phyloP scores from a whole-genome alignment of 2,797 vertebrate genomes.

The Urosaurus nigricauda region DNA sequence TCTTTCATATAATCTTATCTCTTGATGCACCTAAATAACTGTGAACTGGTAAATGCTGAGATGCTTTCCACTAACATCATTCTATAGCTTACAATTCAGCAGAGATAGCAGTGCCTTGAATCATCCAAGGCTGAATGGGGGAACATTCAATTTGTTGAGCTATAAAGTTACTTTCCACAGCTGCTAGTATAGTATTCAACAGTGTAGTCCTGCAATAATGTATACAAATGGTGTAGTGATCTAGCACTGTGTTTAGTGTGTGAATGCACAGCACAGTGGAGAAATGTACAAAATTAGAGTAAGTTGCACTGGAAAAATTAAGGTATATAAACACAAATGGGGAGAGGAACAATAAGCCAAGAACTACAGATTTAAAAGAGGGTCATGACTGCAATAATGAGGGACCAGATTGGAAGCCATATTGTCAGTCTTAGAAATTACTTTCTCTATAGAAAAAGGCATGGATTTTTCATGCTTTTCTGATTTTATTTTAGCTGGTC shows the following conservation, averaged over 20 bases:
- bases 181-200: constrained; percentile 7
- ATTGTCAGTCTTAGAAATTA: constrained; percentile 11
- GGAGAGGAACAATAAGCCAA: neutral
- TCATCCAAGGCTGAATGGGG: neutral
- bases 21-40: constrained; percentile 35
- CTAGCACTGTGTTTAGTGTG: neutral
- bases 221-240: constrained; percentile 9
- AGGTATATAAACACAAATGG: neutral
- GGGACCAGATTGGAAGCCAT: neutral
- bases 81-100: constrained; percentile 16
- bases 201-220: neutral
- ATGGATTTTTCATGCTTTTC: constrained; percentile 18
- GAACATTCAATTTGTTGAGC: neutral
- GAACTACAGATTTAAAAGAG: constrained; percentile 2
- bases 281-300: neutral
- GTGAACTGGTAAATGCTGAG: constrained; percentile 36
- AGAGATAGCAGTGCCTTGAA: constrained; percentile 19
- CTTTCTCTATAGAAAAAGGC: neutral
- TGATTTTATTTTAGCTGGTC: constrained; percentile 19
- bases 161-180: constrained; percentile 3
- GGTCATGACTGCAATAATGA: neutral
- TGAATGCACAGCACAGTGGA: neutral
- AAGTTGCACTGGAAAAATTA: neutral
- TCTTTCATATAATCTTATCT: constrained; percentile 37
- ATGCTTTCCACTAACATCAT: constrained; percentile 28